phyloP scores from a whole-genome alignment of 2,113 vertebrate species.

The Lophius piscatorius region DNA sequence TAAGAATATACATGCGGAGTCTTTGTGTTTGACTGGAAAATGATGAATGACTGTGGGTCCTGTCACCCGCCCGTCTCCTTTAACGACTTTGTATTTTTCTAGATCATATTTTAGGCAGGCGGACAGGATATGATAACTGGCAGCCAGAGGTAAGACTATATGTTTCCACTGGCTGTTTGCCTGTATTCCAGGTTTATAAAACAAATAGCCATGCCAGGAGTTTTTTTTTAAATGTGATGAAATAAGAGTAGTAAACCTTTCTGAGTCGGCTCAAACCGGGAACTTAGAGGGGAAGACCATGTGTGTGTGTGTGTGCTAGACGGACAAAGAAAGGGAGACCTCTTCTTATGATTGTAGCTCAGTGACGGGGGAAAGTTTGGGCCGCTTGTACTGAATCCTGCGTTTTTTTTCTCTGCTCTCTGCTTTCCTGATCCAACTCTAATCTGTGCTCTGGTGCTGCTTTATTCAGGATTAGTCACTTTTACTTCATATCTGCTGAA shows the following conservation, averaged over 20 bases:
- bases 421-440: constrained; percentile 51
- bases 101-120: constrained; percentile 59
- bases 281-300: constrained; percentile 6
- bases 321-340: too few species aligned
- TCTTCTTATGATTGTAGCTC: too few species aligned
- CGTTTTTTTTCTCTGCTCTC: constrained; percentile 37
- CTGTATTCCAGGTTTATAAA: constrained; percentile 56
- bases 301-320: constrained; percentile 8
- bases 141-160: constrained; percentile 63
- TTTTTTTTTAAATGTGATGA: constrained; percentile 36
- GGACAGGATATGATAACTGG: constrained; percentile 62
- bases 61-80: constrained; percentile 55
- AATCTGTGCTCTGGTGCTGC: constrained; percentile 7
- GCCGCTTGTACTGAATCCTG: constrained; percentile 9
- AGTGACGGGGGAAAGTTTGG: constrained; percentile 18
- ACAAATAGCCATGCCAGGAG: constrained; percentile 59
- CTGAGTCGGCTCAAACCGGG: constrained; percentile 28
- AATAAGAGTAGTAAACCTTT: constrained; percentile 61
- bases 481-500: too few species aligned
- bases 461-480: too few species aligned
- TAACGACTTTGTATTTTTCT: constrained; percentile 65
- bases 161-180: constrained; percentile 49
- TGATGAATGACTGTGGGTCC: constrained; percentile 63
- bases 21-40: constrained; percentile 65
- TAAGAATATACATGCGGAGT: constrained; percentile 36